These are phyloP conservation scores for Daktulosphaira vitifoliae DNA, from an alignment of 1,140 invertebrate genomes.

Conservation along the genomic window DNA sequence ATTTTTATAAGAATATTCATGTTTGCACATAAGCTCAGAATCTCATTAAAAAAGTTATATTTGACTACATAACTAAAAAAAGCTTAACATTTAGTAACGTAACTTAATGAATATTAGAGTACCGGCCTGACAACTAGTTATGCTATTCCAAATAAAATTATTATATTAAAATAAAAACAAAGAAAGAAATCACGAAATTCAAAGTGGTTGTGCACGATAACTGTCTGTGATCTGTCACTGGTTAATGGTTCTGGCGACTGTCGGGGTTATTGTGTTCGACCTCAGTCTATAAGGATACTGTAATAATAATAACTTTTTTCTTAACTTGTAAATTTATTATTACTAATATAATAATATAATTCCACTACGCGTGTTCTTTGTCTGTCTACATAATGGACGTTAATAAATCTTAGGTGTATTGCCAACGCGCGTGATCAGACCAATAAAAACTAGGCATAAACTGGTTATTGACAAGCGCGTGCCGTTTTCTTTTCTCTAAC, in stretches of 20 bases:
- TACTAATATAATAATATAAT: conserved; percentile 2
- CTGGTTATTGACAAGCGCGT: not conserved
- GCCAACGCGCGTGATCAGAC: conserved; percentile 5
- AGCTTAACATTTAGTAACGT: too few species aligned
- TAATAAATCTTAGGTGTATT: conserved; percentile 9
- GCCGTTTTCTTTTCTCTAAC: not conserved
- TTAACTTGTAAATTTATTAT: not conserved
- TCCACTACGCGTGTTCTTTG: not conserved
- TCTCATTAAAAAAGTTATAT: too few species aligned
- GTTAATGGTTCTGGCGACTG: conserved; percentile 6
- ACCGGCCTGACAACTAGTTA: too few species aligned
- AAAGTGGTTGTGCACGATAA: conserved; percentile 1
- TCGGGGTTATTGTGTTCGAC: not conserved
- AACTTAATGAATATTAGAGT: too few species aligned
- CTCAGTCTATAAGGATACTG: too few species aligned
- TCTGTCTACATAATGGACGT: conserved; percentile 18
- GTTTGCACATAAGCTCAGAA: too few species aligned
- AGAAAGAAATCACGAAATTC: conserved; percentile 23
- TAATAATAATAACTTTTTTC: not conserved
- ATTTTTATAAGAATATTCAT: too few species aligned
- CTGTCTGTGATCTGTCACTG: conserved; percentile 19
- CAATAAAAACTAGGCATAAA: not conserved
- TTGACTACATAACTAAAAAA: too few species aligned
- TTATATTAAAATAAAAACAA: not conserved
- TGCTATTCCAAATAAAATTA: not conserved